These are phyloP conservation scores for Huso huso DNA, from an alignment of 2,797 vertebrate genomes.

Conservation along the genomic window DNA sequence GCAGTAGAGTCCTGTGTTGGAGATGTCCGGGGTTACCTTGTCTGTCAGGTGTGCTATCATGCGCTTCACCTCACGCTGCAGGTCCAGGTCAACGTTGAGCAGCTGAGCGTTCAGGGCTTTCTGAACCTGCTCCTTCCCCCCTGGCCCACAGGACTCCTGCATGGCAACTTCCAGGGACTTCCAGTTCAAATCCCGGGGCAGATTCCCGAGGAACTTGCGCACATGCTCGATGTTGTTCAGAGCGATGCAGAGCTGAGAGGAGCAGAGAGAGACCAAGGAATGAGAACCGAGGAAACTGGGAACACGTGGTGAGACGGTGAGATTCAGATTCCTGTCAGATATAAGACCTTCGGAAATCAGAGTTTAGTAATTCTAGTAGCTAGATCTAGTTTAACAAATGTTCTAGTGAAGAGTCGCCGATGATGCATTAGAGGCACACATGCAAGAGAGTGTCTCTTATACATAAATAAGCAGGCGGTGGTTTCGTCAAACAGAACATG, in stretches of 20 bases:
- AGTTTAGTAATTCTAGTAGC: too few species aligned
- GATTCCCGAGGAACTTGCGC: constrained; percentile 56
- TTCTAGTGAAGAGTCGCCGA: constrained; percentile 1
- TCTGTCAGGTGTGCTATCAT: constrained; percentile 73
- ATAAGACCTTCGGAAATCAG: too few species aligned
- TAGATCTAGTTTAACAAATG: too few species aligned
- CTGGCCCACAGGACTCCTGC: constrained; percentile 58
- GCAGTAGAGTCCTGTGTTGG: not conserved
- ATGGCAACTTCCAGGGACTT: constrained; percentile 55
- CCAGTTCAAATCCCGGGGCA: constrained; percentile 70
- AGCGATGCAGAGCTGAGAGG: constrained; percentile 67
- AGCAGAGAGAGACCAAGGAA: not conserved
- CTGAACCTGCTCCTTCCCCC: constrained; percentile 69
- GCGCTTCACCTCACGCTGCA: constrained; percentile 70
- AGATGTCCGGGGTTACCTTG: constrained; percentile 51
- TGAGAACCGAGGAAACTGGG: not conserved
- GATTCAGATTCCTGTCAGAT: too few species aligned
- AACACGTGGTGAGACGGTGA: too few species aligned
- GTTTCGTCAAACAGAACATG: constrained; percentile 35
- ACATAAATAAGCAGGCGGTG: too few species aligned
- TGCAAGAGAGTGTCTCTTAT: too few species aligned
- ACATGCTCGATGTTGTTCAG: constrained; percentile 74
- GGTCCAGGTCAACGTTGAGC: constrained; percentile 71
- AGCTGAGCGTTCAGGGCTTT: constrained; percentile 70
- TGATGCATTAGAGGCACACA: too few species aligned